Conservation (phyloP, 2,797 vertebrate species). For the Danio tinwini region DNA sequence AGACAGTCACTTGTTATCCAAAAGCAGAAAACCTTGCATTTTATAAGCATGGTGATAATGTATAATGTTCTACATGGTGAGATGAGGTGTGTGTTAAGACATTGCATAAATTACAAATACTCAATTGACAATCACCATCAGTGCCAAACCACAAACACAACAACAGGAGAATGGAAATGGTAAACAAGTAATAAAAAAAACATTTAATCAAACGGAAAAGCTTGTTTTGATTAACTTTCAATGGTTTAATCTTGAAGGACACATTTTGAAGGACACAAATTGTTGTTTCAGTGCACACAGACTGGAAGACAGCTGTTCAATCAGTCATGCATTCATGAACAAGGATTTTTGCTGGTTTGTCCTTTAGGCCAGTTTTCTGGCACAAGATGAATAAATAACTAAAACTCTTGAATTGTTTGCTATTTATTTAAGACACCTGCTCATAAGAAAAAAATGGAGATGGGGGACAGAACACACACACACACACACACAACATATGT, state of each 20-base stretch:
- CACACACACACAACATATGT: too few relatives aligned
- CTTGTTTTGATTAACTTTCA: neutral
- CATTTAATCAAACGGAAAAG: conserved; percentile 1
- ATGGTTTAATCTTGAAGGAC: neutral
- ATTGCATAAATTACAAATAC: conserved; percentile 3
- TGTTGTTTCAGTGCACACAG: neutral
- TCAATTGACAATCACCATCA: neutral
- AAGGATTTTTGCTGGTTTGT: neutral
- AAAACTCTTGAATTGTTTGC: too few relatives aligned
- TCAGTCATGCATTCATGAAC: conserved; percentile 14
- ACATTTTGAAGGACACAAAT: conserved; percentile 26
- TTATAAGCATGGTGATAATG: neutral
- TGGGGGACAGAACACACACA: too few relatives aligned
- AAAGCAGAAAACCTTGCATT: neutral
- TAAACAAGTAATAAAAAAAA: neutral
- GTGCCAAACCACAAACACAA: conserved; percentile 9
- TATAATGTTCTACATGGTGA: neutral
- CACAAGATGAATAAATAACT: neutral
- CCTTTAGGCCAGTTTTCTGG: conserved; percentile 21
- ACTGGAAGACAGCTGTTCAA: conserved; percentile 27
- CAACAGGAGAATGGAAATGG: neutral
- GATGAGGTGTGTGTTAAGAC: conserved; percentile 1
- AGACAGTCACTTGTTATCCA: neutral
- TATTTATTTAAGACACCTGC: neutral
- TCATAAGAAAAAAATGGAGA: neutral